phyloP scores from a whole-genome alignment of 2,888 invertebrate genomes.

The Copidosoma aretas region DNA sequence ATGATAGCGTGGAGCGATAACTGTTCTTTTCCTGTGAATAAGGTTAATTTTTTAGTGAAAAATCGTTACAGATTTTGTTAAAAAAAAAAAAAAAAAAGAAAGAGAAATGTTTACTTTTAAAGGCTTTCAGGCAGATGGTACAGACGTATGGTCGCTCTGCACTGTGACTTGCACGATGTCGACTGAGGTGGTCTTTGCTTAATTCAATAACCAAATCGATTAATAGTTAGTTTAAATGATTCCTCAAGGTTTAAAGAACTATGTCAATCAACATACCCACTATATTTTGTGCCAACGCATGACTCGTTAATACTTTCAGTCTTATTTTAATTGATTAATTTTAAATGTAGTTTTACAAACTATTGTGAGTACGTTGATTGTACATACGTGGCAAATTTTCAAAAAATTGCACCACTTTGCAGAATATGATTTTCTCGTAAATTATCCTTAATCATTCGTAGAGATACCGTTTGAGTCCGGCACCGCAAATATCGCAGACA shows the following conservation, averaged over 20 bases:
- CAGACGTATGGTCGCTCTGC: slow-evolving; percentile 88
- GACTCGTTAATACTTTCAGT: too few relatives aligned
- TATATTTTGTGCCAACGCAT: too few relatives aligned
- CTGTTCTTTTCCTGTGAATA: slow-evolving; percentile 88
- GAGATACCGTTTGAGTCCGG: slow-evolving; percentile 75
- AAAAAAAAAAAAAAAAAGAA: slow-evolving; percentile 85
- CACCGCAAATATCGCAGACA: slow-evolving; percentile 89
- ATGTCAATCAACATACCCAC: background rate
- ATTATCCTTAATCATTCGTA: too few relatives aligned
- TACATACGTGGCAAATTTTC: too few relatives aligned
- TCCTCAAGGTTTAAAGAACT: background rate
- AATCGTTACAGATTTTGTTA: background rate
- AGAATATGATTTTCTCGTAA: too few relatives aligned
- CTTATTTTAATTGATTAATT: too few relatives aligned
- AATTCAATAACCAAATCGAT: slow-evolving; percentile 46
- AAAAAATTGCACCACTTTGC: too few relatives aligned
- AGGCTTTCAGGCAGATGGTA: slow-evolving; percentile 85
- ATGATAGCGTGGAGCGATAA: slow-evolving; percentile 87
- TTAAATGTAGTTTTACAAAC: too few relatives aligned
- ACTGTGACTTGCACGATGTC: slow-evolving; percentile 88
- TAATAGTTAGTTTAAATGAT: background rate
- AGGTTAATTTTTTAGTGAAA: background rate
- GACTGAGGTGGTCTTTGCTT: slow-evolving; percentile 82
- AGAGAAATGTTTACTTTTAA: slow-evolving; percentile 89
- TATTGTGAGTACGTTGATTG: too few relatives aligned